Conservation (phyloP, 2,797 vertebrate genomes). For the Geotrypetes seraphini region DNA sequence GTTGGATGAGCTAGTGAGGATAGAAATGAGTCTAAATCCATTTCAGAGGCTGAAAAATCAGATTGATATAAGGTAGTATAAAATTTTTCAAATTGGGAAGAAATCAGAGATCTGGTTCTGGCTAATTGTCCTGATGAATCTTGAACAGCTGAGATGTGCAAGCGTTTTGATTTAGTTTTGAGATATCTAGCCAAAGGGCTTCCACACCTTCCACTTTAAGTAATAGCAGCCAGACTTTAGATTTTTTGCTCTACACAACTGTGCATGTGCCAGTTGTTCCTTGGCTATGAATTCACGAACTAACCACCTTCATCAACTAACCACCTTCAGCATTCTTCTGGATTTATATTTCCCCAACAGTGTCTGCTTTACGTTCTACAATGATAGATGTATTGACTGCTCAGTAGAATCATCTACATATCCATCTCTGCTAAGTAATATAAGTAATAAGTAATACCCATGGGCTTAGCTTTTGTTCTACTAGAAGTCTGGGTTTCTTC, state of each 20-base stretch:
- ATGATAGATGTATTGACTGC: neutral
- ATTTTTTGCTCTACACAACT: neutral
- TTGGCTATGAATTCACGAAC: constrained; percentile 1
- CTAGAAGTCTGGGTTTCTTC: constrained; percentile 10
- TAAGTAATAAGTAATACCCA: neutral
- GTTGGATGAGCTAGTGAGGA: no score
- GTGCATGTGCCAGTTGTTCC: neutral
- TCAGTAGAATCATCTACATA: neutral
- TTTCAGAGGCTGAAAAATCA: no score
- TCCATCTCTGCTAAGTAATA: neutral
- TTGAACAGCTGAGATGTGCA: no score
- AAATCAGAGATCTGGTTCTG: no score
- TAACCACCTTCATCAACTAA: constrained; percentile 6
- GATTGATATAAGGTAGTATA: no score
- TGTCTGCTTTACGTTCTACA: neutral
- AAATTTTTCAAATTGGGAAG: no score
- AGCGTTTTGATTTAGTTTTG: no score
- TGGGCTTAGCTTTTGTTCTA: neutral
- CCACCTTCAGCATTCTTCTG: constrained; percentile 7
- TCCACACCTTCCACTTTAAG: neutral
- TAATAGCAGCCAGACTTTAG: neutral
- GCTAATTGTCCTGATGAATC: no score
- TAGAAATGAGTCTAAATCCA: no score
- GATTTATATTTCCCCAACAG: neutral
- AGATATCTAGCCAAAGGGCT: no score